These are phyloP conservation scores for Wiebesia pumilae DNA, from an alignment of 1,140 invertebrate genomes.

Conservation along the genomic window DNA sequence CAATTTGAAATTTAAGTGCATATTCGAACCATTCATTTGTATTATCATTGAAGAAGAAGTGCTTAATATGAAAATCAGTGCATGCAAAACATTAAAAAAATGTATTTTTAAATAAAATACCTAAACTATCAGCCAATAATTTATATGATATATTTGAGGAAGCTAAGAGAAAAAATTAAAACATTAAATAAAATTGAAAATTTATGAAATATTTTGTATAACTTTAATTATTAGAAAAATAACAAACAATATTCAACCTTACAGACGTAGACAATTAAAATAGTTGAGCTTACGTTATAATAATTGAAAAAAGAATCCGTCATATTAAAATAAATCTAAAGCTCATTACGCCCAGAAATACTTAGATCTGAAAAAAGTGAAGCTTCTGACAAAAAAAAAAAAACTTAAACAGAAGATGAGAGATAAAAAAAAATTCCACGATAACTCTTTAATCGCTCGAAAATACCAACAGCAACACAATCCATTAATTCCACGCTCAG, in stretches of 20 bases:
- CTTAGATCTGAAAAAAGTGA: neutral
- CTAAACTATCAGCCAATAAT: neutral
- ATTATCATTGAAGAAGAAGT: neutral
- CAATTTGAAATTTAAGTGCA: too few relatives aligned
- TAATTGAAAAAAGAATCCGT: neutral
- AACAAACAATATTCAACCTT: neutral
- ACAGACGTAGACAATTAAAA: neutral
- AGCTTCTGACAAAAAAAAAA: neutral
- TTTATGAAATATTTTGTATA: neutral
- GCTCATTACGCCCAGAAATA: neutral
- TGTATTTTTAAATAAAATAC: neutral
- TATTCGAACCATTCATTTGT: too few relatives aligned
- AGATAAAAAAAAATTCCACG: neutral
- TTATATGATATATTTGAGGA: neutral
- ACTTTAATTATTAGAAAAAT: neutral
- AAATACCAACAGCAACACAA: slow-evolving; percentile 44
- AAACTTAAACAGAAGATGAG: neutral
- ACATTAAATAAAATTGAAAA: neutral
- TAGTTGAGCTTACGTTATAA: neutral
- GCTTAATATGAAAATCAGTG: neutral
- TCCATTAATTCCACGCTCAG: slow-evolving; percentile 49
- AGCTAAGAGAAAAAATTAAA: neutral
- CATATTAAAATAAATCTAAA: neutral
- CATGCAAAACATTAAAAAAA: neutral
- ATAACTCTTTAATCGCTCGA: slow-evolving; percentile 43